A percentile compares a stretch with the other conserved stretches of the same genome.
These are phyloP conservation scores for Caenorhabditis japonica DNA, from an alignment of 2,888 invertebrate genomes.

Conservation along the genomic window DNA sequence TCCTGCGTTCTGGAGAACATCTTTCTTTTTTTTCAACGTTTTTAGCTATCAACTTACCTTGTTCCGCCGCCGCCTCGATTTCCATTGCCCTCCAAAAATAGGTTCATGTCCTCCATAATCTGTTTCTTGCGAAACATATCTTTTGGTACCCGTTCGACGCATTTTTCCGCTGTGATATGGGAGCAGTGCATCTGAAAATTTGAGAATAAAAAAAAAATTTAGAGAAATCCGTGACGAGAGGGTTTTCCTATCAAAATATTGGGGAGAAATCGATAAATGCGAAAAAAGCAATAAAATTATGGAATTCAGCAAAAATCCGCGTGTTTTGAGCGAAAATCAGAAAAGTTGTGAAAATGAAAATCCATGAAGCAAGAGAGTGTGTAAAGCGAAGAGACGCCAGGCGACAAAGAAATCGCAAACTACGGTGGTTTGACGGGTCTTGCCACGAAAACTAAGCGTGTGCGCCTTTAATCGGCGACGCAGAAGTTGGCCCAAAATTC, in stretches of 20 bases:
- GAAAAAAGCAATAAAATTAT: background rate
- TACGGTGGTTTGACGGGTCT: slow-evolving; percentile 46
- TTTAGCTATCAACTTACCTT: slow-evolving; percentile 15
- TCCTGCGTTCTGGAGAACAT: slow-evolving; percentile 35
- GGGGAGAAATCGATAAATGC: slow-evolving; percentile 6
- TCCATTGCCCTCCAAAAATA: slow-evolving; percentile 28
- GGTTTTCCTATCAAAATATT: slow-evolving; percentile 26
- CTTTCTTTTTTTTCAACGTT: slow-evolving; percentile 1
- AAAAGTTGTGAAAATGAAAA: slow-evolving; percentile 41
- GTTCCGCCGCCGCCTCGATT: slow-evolving; percentile 27
- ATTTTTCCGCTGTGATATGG: slow-evolving; percentile 31
- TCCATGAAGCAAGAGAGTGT: slow-evolving; percentile 37
- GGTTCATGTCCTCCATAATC: slow-evolving; percentile 20
- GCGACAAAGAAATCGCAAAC: slow-evolving; percentile 11
- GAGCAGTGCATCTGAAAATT: slow-evolving; percentile 33
- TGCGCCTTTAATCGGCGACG: slow-evolving; percentile 46
- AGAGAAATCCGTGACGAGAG: background rate
- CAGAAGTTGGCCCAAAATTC: slow-evolving; percentile 40
- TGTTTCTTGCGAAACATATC: slow-evolving; percentile 42
- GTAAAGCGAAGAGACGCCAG: slow-evolving; percentile 13
- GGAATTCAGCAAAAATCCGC: slow-evolving; percentile 10
- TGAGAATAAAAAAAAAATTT: background rate
- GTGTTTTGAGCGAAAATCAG: slow-evolving; percentile 17
- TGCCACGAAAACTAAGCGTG: slow-evolving; percentile 9
- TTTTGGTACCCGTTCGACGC: slow-evolving; percentile 32